phyloP scores from a whole-genome alignment of 2,113 vertebrate species.

The Dolichotis patagonum region DNA sequence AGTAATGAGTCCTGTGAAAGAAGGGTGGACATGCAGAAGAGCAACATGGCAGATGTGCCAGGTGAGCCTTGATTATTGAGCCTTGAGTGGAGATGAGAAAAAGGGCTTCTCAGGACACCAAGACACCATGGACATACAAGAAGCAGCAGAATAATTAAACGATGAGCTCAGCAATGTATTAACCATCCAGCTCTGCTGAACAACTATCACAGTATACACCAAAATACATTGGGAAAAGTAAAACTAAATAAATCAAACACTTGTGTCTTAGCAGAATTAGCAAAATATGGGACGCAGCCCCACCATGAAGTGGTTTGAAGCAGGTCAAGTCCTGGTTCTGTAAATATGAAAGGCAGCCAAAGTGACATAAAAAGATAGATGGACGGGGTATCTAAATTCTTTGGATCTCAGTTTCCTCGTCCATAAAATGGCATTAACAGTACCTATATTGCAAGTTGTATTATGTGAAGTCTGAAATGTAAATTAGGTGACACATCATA shows the following conservation, averaged over 20 bases:
- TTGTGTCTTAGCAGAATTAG: conserved; percentile 43
- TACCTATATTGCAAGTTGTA: neutral
- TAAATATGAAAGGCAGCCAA: conserved; percentile 21
- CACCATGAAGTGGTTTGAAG: neutral
- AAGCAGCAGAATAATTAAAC: neutral
- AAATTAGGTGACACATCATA: neutral
- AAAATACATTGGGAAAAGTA: conserved; percentile 36
- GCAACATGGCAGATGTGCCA: neutral
- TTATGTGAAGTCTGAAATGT: neutral
- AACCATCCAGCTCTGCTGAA: conserved; percentile 46
- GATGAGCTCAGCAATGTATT: neutral
- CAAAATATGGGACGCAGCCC: neutral
- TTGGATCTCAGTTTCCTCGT: neutral
- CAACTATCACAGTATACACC: neutral
- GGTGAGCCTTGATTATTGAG: neutral
- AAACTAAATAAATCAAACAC: conserved; percentile 9
- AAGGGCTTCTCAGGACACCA: conserved; percentile 38
- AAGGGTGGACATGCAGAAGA: neutral
- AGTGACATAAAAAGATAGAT: neutral
- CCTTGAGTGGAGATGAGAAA: neutral
- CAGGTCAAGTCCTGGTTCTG: neutral
- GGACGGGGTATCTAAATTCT: neutral
- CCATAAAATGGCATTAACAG: neutral
- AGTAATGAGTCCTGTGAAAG: neutral
- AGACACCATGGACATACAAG: neutral